A percentile compares a stretch with the other conserved stretches of the same genome.
These are phyloP conservation scores for Capromys pilorides DNA, from an alignment of 2,797 vertebrate genomes.

Conservation along the genomic window DNA sequence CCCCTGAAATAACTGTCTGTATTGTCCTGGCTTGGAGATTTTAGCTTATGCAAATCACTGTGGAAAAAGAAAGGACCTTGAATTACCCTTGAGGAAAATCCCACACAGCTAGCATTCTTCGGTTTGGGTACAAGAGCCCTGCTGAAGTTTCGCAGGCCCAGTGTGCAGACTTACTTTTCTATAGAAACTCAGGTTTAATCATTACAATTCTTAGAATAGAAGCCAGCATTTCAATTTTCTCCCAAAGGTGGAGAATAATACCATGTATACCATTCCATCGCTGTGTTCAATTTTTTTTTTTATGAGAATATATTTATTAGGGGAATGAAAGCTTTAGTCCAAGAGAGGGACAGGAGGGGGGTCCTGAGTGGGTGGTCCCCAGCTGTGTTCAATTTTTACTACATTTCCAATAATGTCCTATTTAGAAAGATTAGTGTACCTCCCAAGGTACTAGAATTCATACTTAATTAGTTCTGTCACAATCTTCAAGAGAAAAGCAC, in stretches of 20 bases:
- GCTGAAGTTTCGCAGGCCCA: neutral
- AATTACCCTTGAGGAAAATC: constrained; percentile 70
- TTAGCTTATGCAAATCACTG: constrained; percentile 90
- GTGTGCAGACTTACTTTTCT: neutral
- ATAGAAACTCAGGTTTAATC: constrained; percentile 54
- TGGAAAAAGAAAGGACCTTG: constrained; percentile 70
- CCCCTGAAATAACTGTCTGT: constrained; percentile 86
- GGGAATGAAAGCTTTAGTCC: too few species aligned
- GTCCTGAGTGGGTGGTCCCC: too few species aligned
- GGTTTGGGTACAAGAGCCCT: constrained; percentile 52
- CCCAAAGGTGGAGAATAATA: constrained; percentile 7
- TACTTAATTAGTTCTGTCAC: constrained; percentile 26
- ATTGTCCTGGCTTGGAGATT: constrained; percentile 88
- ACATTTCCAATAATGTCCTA: neutral
- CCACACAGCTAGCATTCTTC: constrained; percentile 32
- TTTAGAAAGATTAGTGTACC: neutral
- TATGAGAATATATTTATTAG: too few species aligned
- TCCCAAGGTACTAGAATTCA: neutral
- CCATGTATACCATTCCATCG: neutral
- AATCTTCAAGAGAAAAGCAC: constrained; percentile 22
- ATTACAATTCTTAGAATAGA: constrained; percentile 44
- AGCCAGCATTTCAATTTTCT: constrained; percentile 31
- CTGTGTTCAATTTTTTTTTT: constrained; percentile 17
- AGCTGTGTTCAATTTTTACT: constrained; percentile 36
- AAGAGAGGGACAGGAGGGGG: too few species aligned